phyloP scores from a whole-genome alignment of 2,113 vertebrate species.

The Heteronetta atricapilla region DNA sequence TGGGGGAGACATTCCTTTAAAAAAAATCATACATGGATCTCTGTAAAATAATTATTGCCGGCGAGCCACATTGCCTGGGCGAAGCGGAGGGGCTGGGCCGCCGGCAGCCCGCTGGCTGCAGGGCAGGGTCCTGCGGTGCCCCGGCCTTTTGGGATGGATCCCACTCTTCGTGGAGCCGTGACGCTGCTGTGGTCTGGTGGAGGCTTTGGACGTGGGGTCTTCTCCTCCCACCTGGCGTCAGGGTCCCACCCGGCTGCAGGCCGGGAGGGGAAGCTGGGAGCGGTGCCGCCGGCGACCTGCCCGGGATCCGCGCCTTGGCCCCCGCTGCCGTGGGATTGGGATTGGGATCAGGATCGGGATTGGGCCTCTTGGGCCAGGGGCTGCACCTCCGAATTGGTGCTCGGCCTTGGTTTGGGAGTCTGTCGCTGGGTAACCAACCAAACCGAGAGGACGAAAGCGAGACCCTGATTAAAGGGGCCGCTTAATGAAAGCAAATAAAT shows the following conservation, averaged over 20 bases:
- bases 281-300: not conserved
- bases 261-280: slow-evolving; percentile 28
- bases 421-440: slow-evolving; percentile 62
- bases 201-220: not conserved
- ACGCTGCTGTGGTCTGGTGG: too few species aligned
- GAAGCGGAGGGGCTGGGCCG: slow-evolving; percentile 8
- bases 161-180: too few species aligned
- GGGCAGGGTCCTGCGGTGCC: not conserved
- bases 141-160: too few species aligned
- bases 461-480: slow-evolving; percentile 88
- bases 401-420: slow-evolving; percentile 68
- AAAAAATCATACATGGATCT: not conserved
- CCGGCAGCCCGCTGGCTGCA: slow-evolving; percentile 24
- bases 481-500: slow-evolving; percentile 86
- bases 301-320: not conserved
- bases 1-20: slow-evolving; percentile 81
- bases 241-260: not conserved
- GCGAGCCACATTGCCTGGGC: not conserved
- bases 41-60: not conserved
- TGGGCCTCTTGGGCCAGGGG: slow-evolving; percentile 13
- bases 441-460: slow-evolving; percentile 78
- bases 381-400: slow-evolving; percentile 38
- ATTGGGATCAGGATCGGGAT: not conserved
- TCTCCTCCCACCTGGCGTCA: not conserved
- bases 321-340: not conserved